These are phyloP conservation scores for Psilopogon haemacephalus DNA, from an alignment of 2,113 vertebrate genomes.

Conservation along the genomic window DNA sequence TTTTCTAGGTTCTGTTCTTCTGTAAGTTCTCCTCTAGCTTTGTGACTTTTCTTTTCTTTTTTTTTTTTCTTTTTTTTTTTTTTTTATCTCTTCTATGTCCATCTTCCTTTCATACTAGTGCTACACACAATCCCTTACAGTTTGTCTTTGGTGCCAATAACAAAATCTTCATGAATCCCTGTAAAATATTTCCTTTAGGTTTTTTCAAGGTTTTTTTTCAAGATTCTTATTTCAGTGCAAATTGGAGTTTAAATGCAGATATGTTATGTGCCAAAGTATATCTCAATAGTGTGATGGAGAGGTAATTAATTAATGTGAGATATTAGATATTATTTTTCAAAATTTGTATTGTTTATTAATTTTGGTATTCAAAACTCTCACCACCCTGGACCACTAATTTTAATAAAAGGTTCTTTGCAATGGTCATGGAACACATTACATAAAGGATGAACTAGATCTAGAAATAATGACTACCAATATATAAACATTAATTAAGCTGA, in stretches of 20 bases:
- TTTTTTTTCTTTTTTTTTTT: neutral
- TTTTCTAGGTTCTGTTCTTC: neutral
- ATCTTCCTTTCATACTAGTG: neutral
- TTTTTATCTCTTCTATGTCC: neutral
- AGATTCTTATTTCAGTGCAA: neutral
- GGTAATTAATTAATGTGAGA: too few species aligned
- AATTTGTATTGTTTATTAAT: too few species aligned
- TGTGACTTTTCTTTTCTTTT: neutral
- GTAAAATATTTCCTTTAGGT: neutral
- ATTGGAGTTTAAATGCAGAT: neutral
- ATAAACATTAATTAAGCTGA: too few species aligned
- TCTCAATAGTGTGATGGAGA: neutral
- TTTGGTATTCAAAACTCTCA: too few species aligned
- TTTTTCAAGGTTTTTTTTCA: neutral
- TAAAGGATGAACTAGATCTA: too few species aligned
- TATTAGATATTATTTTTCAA: too few species aligned
- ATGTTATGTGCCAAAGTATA: neutral
- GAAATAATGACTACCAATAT: too few species aligned
- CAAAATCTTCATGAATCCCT: neutral
- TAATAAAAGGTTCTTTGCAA: too few species aligned
- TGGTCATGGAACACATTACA: too few species aligned
- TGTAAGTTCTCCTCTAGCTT: neutral
- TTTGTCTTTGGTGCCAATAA: neutral
- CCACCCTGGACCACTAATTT: too few species aligned
- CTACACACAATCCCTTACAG: neutral